phyloP scores from a whole-genome alignment of 2,797 vertebrate species.

The Poecile montanus region DNA sequence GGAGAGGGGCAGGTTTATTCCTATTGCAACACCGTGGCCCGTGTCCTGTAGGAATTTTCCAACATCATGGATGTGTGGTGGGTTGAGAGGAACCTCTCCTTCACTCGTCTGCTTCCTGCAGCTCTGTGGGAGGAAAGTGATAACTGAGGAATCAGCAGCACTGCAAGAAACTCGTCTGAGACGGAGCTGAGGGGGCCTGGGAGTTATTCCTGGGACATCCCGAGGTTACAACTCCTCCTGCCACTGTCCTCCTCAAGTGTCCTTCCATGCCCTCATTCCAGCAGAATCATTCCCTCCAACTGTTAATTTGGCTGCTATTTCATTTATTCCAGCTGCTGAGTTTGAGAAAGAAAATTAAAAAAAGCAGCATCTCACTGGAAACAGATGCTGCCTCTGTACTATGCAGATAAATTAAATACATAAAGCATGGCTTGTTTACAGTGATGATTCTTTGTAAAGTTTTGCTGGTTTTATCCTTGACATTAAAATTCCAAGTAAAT shows the following conservation, averaged over 20 bases:
- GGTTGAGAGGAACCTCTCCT: neutral
- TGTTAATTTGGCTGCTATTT: conserved; percentile 36
- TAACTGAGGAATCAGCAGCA: neutral
- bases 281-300: neutral
- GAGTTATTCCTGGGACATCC: neutral
- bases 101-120: neutral
- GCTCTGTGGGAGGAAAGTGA: neutral
- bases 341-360: neutral
- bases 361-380: conserved; percentile 36
- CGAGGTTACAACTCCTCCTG: neutral
- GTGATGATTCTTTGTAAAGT: neutral
- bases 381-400: conserved; percentile 36
- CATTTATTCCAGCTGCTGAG: conserved; percentile 50
- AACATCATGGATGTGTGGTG: neutral
- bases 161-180: neutral
- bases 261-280: neutral
- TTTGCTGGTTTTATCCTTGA: neutral
- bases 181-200: neutral
- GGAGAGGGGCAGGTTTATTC: conserved; percentile 25
- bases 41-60: neutral
- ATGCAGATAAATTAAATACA: conserved; percentile 6
- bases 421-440: neutral
- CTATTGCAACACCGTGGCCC: neutral
- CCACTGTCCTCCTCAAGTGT: neutral
- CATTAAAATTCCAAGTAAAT: conserved; percentile 4